These are phyloP conservation scores for Sebastes itinus DNA, from an alignment of 2,797 vertebrate genomes.

Conservation along the genomic window DNA sequence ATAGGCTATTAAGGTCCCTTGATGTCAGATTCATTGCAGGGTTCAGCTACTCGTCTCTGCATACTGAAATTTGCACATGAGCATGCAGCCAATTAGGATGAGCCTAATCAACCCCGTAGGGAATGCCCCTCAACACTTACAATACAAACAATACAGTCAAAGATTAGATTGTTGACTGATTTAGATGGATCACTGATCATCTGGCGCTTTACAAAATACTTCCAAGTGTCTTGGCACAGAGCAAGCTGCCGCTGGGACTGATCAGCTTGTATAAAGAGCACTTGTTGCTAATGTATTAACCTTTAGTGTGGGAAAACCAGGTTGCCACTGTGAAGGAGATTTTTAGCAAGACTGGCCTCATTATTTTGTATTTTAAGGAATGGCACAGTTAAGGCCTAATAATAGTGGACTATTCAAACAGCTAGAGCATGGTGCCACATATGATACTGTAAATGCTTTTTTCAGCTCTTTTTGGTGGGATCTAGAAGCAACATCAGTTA, in stretches of 20 bases:
- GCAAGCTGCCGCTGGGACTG: background rate
- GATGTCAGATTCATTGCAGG: background rate
- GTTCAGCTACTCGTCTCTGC: background rate
- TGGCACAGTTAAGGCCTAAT: constrained; percentile 4
- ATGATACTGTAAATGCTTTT: no score
- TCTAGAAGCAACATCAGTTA: background rate
- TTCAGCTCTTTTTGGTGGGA: background rate
- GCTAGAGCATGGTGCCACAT: background rate
- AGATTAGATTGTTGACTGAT: background rate
- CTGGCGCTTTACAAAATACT: background rate
- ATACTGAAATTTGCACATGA: background rate
- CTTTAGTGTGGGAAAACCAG: background rate
- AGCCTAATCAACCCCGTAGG: background rate
- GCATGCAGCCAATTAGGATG: background rate
- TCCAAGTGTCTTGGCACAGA: background rate
- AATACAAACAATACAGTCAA: background rate
- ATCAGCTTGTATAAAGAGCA: background rate
- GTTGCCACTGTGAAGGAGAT: background rate
- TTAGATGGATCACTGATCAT: background rate
- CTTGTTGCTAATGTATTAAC: constrained; percentile 7
- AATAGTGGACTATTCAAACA: background rate
- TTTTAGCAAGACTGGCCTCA: constrained; percentile 16
- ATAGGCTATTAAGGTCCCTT: background rate
- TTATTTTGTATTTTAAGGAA: constrained; percentile 28
- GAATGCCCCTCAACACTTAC: background rate